Conservation (phyloP, 2,797 vertebrate species). For the Halcyon badia region DNA sequence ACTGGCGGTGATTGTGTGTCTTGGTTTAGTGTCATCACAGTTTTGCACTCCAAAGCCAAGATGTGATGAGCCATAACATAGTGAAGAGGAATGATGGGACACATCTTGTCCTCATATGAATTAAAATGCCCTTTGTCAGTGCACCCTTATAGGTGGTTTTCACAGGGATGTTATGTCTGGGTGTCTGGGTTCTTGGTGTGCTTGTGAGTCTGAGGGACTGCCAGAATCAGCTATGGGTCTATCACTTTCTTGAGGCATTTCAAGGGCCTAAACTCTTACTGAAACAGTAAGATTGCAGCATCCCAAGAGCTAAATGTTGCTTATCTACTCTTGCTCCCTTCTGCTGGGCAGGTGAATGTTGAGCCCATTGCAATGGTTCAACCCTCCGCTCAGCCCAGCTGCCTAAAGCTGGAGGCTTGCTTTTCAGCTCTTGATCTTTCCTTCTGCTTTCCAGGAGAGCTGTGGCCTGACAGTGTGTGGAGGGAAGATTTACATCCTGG, state of each 20-base stretch:
- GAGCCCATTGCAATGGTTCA: not conserved
- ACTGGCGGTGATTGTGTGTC: not conserved
- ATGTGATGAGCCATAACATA: not conserved
- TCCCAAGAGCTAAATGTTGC: not conserved
- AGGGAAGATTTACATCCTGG: slow-evolving; percentile 84
- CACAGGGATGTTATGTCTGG: not conserved
- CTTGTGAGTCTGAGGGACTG: not conserved
- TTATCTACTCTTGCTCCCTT: not conserved
- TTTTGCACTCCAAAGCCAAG: not conserved
- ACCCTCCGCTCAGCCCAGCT: not conserved
- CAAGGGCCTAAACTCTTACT: not conserved
- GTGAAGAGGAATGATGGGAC: not conserved
- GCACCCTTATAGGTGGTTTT: not conserved
- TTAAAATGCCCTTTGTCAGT: not conserved
- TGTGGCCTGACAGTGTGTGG: slow-evolving; percentile 83
- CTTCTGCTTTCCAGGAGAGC: slow-evolving; percentile 78
- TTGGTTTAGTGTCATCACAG: not conserved
- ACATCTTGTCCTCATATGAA: fast-evolving
- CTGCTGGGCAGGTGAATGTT: not conserved
- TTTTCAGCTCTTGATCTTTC: not conserved
- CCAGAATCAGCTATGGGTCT: not conserved
- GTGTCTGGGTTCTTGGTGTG: not conserved
- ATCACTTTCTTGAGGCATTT: not conserved
- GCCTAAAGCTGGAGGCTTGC: not conserved
- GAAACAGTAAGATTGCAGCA: not conserved